Evolutionary conservation across 2,113 vertebrate genomes (phyloP), one percentile per base, ranked within the genome.

Genomic region (Polypterus bichir): DNA sequence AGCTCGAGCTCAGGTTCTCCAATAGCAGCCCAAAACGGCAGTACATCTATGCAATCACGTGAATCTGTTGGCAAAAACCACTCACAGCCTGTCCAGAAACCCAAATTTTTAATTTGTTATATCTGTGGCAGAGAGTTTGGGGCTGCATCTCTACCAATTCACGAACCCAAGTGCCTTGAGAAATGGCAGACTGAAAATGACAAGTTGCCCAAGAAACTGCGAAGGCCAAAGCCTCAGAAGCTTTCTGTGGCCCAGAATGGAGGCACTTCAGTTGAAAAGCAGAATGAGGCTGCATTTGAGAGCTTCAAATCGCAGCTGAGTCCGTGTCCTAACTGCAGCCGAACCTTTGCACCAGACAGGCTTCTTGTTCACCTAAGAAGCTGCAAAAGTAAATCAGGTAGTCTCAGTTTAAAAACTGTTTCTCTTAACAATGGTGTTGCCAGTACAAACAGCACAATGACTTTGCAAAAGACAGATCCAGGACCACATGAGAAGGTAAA

Each of bases 81-180:
- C 60, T 60, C 57, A 67, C 66, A 44, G 53, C 44, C 2, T 58
- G n/a, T 27, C 57, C 27, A 53, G 61, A 8, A 68, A 51, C 66
- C 69, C 52, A 57, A 64, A 59, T 68, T 69, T 48, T 63, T 75
- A 57, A 2, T 67, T 62, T 82, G 80, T 63, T 81, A 78, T 57
- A 70, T 81, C 48, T 82, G 80, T 68, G 74, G 74, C 9, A 69
- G 70, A 48, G 74, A 79, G 61, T 81, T 79, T 74, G 76, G 72
- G 54, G 74, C 73, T 3, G 66, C 69, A 60, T 78, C 77, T 51
- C 78, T 82, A 55, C 75, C 75, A 54, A 77, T 77, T 46, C 80
- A 81, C 5, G 78, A 81, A 54, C 70, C 70, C 53, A 67, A 76
- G 62, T 82, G 77, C 67, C 69, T 82, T 63, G 72, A 82, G 59